phyloP scores from a whole-genome alignment of 2,113 vertebrate genomes.

The Himantopus leucocephalus region DNA sequence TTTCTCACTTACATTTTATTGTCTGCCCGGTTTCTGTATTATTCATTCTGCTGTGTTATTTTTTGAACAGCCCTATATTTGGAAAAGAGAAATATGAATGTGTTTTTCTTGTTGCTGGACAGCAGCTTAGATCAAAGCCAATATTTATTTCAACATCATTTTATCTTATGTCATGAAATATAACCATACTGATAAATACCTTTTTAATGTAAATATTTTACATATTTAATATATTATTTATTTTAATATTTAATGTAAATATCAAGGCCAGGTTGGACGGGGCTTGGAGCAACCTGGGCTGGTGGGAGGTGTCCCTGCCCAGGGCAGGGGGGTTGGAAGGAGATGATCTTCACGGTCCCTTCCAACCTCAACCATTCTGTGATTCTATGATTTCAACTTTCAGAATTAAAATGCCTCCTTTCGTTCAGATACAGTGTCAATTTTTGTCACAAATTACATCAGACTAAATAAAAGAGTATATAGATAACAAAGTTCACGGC shows the following conservation, averaged over 20 bases:
- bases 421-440: not conserved
- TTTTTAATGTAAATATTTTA: not conserved
- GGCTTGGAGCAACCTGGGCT: not conserved
- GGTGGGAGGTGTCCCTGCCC: not conserved
- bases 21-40: not conserved
- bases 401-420: not conserved
- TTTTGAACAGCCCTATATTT: not conserved
- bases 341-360: not conserved
- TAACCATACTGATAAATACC: not conserved
- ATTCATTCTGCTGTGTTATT: not conserved
- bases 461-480: not conserved
- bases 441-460: not conserved
- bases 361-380: not conserved
- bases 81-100: not conserved
- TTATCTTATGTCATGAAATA: not conserved
- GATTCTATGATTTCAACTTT: not conserved
- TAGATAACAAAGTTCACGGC: not conserved
- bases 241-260: not conserved
- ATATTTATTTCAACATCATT: not conserved
- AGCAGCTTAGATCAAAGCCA: not conserved
- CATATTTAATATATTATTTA: too few relatives aligned
- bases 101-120: not conserved
- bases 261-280: not conserved
- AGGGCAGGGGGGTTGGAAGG: not conserved
- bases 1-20: constrained; percentile 8